Conservation (phyloP, 2,797 vertebrate species). For the Schizopygopsis malacanthus region DNA sequence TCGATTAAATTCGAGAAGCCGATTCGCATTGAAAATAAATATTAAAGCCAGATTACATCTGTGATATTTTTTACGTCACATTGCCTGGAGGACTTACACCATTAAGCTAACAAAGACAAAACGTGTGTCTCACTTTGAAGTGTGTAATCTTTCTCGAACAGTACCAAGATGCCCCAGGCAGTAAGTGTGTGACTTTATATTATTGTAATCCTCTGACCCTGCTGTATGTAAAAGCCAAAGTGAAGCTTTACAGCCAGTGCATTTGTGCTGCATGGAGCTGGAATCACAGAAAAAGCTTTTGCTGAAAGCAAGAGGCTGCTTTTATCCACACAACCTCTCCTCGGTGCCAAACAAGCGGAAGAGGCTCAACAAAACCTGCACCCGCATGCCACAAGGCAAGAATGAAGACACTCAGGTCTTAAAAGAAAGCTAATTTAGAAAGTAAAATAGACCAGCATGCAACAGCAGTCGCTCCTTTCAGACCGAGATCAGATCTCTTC, state of each 20-base stretch:
- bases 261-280: not conserved
- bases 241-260: not conserved
- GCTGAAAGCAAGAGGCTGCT: slow-evolving; percentile 24
- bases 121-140: not conserved
- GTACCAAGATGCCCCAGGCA: not conserved
- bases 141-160: slow-evolving; percentile 5
- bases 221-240: slow-evolving; percentile 10
- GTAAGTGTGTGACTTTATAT: not conserved
- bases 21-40: slow-evolving; percentile 19
- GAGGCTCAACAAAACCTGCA: slow-evolving; percentile 30
- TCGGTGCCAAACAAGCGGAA: slow-evolving; percentile 13
- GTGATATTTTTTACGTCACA: slow-evolving; percentile 8
- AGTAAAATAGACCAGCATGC: slow-evolving; percentile 46
- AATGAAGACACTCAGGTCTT: slow-evolving; percentile 18
- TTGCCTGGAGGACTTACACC: not conserved
- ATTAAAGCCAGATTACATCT: slow-evolving; percentile 4
- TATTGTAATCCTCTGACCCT: slow-evolving; percentile 24
- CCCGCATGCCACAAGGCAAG: slow-evolving; percentile 21
- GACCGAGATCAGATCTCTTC: slow-evolving; percentile 44
- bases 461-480: slow-evolving; percentile 28
- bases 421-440: slow-evolving; percentile 32
- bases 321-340: slow-evolving; percentile 31
- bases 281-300: slow-evolving; percentile 9
- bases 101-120: slow-evolving; percentile 19
- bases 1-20: too few species aligned